phyloP scores from a whole-genome alignment of 2,888 invertebrate genomes.

The Volucella zonaria region DNA sequence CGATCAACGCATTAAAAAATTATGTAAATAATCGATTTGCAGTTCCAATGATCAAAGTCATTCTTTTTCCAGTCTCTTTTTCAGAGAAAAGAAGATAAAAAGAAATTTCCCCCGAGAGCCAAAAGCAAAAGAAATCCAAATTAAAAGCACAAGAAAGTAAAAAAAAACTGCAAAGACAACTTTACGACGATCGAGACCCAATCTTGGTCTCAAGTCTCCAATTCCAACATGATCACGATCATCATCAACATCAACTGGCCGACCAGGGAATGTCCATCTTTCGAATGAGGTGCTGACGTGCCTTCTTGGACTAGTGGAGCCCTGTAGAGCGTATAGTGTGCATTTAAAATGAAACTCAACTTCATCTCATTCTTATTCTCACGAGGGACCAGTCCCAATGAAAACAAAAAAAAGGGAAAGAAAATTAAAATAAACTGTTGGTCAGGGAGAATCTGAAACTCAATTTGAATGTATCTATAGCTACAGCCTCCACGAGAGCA shows the following conservation, averaged over 20 bases:
- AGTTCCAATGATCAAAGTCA: slow-evolving; percentile 57
- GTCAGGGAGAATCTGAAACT: slow-evolving; percentile 12
- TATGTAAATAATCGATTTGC: slow-evolving; percentile 74
- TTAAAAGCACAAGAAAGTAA: slow-evolving; percentile 18
- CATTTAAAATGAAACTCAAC: slow-evolving; percentile 12
- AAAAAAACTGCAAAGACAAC: slow-evolving; percentile 46
- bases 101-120: background rate
- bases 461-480: slow-evolving; percentile 7
- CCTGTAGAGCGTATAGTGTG: slow-evolving; percentile 27
- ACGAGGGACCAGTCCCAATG: slow-evolving; percentile 22
- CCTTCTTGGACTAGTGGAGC: slow-evolving; percentile 25
- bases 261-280: slow-evolving; percentile 69
- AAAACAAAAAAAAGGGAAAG: slow-evolving; percentile 13
- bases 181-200: slow-evolving; percentile 39
- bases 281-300: slow-evolving; percentile 71
- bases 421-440: slow-evolving; percentile 63
- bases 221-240: slow-evolving; percentile 70
- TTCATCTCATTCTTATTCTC: slow-evolving; percentile 43
- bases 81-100: background rate
- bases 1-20: slow-evolving; percentile 50
- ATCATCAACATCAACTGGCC: slow-evolving; percentile 69
- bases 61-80: slow-evolving; percentile 2
- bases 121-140: slow-evolving; percentile 5
- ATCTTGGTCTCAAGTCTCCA: slow-evolving; percentile 24
- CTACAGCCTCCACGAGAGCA: slow-evolving; percentile 29